These are phyloP conservation scores for Ceuthmochares aereus DNA, from an alignment of 2,113 vertebrate species.

Conservation along the genomic window DNA sequence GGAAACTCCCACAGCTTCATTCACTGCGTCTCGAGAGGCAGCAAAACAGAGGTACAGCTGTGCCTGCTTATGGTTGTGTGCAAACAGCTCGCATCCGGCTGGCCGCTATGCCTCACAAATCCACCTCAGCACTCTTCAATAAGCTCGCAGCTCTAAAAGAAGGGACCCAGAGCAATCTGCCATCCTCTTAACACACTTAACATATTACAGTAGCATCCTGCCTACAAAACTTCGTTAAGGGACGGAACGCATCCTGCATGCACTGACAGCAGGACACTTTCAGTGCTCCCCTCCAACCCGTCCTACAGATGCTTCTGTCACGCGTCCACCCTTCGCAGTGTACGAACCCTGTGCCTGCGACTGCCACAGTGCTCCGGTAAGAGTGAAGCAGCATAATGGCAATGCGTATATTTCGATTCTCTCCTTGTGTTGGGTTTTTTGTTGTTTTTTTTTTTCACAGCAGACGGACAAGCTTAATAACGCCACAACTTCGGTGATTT, in stretches of 20 bases:
- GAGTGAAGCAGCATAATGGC: neutral
- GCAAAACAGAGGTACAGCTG: neutral
- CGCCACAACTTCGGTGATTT: constrained; percentile 55
- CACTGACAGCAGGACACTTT: neutral
- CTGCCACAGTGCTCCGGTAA: neutral
- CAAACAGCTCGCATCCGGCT: constrained; percentile 23
- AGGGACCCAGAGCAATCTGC: constrained; percentile 16
- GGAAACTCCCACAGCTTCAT: constrained; percentile 26
- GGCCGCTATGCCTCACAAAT: constrained; percentile 20
- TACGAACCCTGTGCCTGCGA: too few species aligned
- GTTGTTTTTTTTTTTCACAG: constrained; percentile 41
- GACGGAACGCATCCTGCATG: neutral
- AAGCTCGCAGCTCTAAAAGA: constrained; percentile 34
- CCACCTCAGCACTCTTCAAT: constrained; percentile 16
- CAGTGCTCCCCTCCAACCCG: neutral
- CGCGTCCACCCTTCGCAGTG: neutral
- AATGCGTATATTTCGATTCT: constrained; percentile 42
- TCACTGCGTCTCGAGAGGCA: neutral
- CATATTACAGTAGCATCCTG: constrained; percentile 58
- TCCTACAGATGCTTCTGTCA: neutral
- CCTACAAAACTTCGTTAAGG: constrained; percentile 23
- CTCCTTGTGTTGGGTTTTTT: constrained; percentile 18
- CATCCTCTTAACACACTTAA: constrained; percentile 55
- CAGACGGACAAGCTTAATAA: constrained; percentile 61
- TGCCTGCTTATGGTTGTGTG: constrained; percentile 24